Evolutionary conservation across 2,888 invertebrate genomes (phyloP), one percentile per base, ranked within the genome.

Genomic region (Amiota communis): DNA sequence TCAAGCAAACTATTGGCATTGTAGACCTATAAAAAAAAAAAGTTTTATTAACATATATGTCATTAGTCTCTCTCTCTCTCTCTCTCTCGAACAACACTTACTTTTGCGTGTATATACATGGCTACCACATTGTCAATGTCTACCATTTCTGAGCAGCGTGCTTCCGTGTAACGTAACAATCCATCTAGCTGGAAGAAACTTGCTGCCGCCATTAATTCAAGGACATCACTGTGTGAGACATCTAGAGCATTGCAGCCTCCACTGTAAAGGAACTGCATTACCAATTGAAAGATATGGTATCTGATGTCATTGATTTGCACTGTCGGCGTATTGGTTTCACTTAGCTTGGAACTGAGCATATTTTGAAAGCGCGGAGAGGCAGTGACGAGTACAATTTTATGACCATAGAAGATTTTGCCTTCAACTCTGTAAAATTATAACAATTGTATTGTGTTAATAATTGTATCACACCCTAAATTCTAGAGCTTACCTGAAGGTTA

Each of bases 51-150:
- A 10, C 36, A 20, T n/a, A 48, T 36, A 36, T 20, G n/a, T 47
- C 12, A 20, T 13, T 11, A 6, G 8, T 36, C 36, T 36, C 6
- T 36, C 53, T 51, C n/a, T n/a, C 51, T 51, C 51, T n/a, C n/a
- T 11, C 11, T 51, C 51, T n/a, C n/a, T 13, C 2, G 1, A 1
- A 46, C 1, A 23, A 2, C n/a, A 47, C 71, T 73, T 89, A 95
- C 96, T 94, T 97, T 97, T 65, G 97, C 97, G 88, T 97, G 97
- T 84, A 97, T 97, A 86, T 97, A 97, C 91, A 97, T 95, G 17
- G 96, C 96, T 67, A 97, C 96, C 65, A 97, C 95, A 88, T 97
- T 97, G 86, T 97, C 96, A 76, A 96, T 92, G 84, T 96, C 95
- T 15, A 97, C 93, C 90, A 96, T 93, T 70, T 93, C 92, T 0